Conservation (phyloP, 2,797 vertebrate genomes). For the Catamblyrhynchus diadema region DNA sequence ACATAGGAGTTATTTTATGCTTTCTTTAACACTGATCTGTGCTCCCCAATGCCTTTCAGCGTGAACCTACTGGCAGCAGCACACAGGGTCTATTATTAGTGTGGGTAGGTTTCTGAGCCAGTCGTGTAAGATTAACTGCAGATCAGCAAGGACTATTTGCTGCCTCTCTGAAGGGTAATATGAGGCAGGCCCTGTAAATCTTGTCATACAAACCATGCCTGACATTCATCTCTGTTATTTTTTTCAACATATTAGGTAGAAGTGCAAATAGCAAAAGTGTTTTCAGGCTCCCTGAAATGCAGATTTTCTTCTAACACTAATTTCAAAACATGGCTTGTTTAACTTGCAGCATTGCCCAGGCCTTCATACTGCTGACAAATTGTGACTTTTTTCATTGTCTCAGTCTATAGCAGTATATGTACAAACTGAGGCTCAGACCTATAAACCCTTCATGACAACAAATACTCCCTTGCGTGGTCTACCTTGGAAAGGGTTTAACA, state of each 20-base stretch:
- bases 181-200: conserved; percentile 49
- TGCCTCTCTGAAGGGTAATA: conserved; percentile 76
- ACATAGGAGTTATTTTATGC: neutral
- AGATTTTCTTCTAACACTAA: neutral
- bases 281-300: neutral
- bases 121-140: conserved; percentile 74
- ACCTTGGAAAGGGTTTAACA: neutral
- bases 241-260: conserved; percentile 51
- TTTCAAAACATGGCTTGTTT: neutral
- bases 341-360: neutral
- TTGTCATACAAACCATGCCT: conserved; percentile 48
- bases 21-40: neutral
- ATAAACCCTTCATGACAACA: neutral
- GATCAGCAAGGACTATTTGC: conserved; percentile 75
- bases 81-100: conserved; percentile 76
- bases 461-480: neutral
- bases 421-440: neutral
- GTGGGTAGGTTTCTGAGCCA: conserved; percentile 63
- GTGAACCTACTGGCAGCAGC: neutral
- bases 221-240: conserved; percentile 54
- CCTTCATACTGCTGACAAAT: neutral
- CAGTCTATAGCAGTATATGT: neutral
- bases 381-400: neutral
- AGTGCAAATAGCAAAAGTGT: conserved; percentile 4
- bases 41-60: neutral